Evolutionary conservation across 2,113 vertebrate genomes (phyloP), one percentile per base, ranked within the genome.

Genomic region (Pollachius pollachius): DNA sequence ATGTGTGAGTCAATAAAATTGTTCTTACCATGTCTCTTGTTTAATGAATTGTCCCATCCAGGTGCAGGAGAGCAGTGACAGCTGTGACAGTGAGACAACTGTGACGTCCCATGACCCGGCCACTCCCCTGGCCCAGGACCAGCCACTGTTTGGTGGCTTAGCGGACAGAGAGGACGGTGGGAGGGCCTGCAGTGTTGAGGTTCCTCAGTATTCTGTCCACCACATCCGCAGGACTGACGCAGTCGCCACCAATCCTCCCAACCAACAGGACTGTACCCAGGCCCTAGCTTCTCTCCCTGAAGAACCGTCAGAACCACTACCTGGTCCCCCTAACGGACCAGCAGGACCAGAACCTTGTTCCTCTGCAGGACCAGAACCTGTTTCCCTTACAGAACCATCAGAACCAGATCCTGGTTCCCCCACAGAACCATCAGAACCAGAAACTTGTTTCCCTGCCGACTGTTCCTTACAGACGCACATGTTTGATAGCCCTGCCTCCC

Each of bases 11-110:
- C 41, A 48, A 48, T 48, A 5, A 34, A 34, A 34, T 34, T 5
- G 4, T 34, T 48, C 41, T 48, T 12, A 48, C 11, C 41, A 48
- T 11, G 8, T 9, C 41, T 48, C 11, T 48, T 48, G 41, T 7
- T 34, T 34, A 5, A 34, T 34, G 30, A 34, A 34, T 48, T 48
- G 41, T 56, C 25, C 70, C 23, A 48, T 64, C 34, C 17, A 99
- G 96, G 92, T 94, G 70, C 96, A 97, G 59, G 95, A 96, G 19
- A 98, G 97, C 17, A 94, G 94, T 58, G 97, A 99, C 83, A 98
- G 97, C 72, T 98, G 96, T 85, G 97, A 99, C 87, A 99, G 97
- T 18, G 97, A 98, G 84, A 97, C 91, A 17, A 99, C 97, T 0
- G 94, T 99, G 70, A 99, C 93, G 0, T 96, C 95, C 0, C 90